Evolutionary conservation across 2,113 vertebrate genomes (phyloP), one percentile per base, ranked within the genome.

Genomic region (Felis catus): DNA sequence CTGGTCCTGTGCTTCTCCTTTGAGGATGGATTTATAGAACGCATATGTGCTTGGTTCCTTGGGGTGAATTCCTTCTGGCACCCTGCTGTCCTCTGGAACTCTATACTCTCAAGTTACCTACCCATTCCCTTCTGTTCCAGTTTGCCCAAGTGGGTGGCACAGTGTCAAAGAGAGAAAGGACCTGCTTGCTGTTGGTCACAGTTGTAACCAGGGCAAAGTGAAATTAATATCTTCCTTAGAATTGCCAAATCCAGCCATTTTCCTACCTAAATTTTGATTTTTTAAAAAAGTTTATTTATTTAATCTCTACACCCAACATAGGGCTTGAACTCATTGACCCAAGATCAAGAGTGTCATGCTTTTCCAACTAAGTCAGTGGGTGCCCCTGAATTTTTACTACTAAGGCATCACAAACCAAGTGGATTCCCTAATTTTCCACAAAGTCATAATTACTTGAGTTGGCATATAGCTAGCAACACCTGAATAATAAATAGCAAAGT

Each of bases 401-500:
- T 29, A 80, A 78, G 92, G 31, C 51, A 55, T 82, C 58, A 78
- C 21, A 91, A 81, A 68, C 14, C 36, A 78, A 92, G 10, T 61
- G 36, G 68, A 53, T 53, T 83, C 36, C 51, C n/a, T 91, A 41
- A 79, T 70, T 98, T 97, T 90, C 23, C 21, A 70, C 14, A 25
- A 58, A 45, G 55, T 87, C 48, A 74, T 23, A 85, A 7, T 87
- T 85, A 39, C 63, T 83, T 89, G 76, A 45, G 51, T 86, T 81
- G 78, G 4, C 5, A 13, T 39, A 33, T 41, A 63, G 7, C 53
- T 86, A 76, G 25, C 36, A 82, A 45, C 33, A 31, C 15, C 61
- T 74, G 39, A 25, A 36, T 96, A 86, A 81, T 61, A 89, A 89
- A 87, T 63, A 65, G 39, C 58, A 93, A 79, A 85, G n/a, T 84